Percentiles rank a stretch among this genome's conserved stretches.
Conservation (phyloP, 2,888 invertebrate species). For the Epirrhoe tristata region DNA sequence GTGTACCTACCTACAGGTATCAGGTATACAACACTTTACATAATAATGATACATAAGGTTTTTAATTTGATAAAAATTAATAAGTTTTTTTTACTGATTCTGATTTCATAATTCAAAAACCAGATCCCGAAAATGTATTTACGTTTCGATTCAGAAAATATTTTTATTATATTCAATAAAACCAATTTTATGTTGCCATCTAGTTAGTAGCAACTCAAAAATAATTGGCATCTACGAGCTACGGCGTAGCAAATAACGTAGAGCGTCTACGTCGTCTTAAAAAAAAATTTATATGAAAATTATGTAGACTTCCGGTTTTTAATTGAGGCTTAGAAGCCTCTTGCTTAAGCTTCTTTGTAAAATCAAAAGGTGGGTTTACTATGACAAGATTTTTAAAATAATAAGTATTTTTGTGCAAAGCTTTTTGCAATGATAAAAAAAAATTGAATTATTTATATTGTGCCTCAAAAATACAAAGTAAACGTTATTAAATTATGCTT, state of each 20-base stretch:
- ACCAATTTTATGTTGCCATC: neutral
- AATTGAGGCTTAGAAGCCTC: neutral
- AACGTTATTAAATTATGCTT: no score
- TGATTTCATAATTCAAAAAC: neutral
- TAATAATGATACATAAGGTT: no score
- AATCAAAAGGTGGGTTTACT: no score
- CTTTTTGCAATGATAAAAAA: no score
- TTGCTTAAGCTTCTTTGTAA: neutral
- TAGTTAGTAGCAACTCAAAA: slow-evolving; percentile 13
- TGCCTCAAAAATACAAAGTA: no score
- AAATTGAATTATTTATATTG: no score
- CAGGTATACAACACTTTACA: no score
- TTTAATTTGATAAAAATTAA: no score
- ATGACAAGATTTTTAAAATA: no score
- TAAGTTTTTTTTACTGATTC: no score
- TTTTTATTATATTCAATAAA: slow-evolving; percentile 3
- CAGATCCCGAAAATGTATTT: neutral
- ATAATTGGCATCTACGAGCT: slow-evolving; percentile 22
- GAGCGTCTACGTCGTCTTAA: neutral
- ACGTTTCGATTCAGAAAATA: neutral
- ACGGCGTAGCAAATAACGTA: slow-evolving; percentile 12
- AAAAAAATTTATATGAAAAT: neutral
- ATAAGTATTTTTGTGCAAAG: no score
- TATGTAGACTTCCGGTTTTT: neutral
- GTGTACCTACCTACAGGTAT: no score